Base-by-base conservation (phyloP, 2,113 vertebrate species). In the Turnix velox region DNA sequence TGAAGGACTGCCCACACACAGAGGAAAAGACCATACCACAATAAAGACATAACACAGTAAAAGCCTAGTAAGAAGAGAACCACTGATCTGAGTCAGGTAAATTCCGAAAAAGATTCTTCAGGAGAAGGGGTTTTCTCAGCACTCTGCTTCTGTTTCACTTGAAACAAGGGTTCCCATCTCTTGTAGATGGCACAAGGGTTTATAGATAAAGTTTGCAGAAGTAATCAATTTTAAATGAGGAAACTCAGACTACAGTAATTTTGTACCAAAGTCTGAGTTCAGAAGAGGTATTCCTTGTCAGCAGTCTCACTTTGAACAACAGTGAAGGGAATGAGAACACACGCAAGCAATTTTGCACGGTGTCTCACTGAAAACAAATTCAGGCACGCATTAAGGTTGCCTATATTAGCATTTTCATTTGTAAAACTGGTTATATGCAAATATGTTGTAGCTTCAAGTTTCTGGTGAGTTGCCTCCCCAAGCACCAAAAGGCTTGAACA, bases 191-290 rank as follows among this genome's bases (percentile, higher is more conserved):
- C 62, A 75, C 6, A 22, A 2, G 24, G 39, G 35, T 59, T 84
- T 49, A n/a, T n/a, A 88, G 25, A 52, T 72, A n/a, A 51, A 14
- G 49, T 67, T 25, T 49, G 43, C 39, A 90, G 35, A 84, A 84
- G 74, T 13, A 14, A 42, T 14, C 12, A 43, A 35, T 82, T 88
- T 91, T 28, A 69, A 89, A 49, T 0, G 0, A 39, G 39, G 27
- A 63, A 87, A 57, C 31, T 45, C 28, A 67, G 39, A 55, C 31
- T 81, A 48, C 31, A 42, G 15, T 28, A 54, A 39, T 45, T 83
- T 68, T 46, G 58, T 17, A 74, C 19, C 19, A 3, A 57, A 45
- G 10, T 61, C 28, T 0, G 0, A 73, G 30, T 31, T n/a, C 27
- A 63, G 35, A 71, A 51, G 51, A 54, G 43, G 61, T 23, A 37